These are phyloP conservation scores for Cyrtorhinus lividipennis DNA, from an alignment of 1,140 invertebrate genomes.

Conservation along the genomic window DNA sequence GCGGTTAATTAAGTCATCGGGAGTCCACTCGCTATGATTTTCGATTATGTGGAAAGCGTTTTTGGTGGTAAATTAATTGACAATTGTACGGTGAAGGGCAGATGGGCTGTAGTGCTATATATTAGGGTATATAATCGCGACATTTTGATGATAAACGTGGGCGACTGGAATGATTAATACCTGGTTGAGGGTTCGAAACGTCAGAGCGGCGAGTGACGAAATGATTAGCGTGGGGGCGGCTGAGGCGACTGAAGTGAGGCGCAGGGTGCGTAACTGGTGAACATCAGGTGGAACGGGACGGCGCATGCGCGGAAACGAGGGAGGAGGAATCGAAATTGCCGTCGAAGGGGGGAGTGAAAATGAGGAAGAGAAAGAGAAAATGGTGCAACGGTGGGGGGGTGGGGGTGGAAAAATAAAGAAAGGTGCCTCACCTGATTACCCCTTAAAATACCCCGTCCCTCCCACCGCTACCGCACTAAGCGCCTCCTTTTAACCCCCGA, in stretches of 20 bases:
- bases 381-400: neutral
- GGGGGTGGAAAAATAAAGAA: neutral
- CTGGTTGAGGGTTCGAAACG: no score
- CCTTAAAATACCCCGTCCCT: neutral
- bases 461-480: neutral
- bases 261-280: neutral
- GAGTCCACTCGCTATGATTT: no score
- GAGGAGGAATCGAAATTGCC: neutral
- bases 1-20: no score
- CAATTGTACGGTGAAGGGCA: no score
- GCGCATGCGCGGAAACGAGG: neutral
- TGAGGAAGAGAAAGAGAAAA: neutral
- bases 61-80: no score
- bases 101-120: no score
- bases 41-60: no score
- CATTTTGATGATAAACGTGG: no score
- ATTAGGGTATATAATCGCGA: no score
- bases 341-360: neutral
- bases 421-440: constrained; percentile 6
- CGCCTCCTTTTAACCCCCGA: no score
- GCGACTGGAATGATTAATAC: no score
- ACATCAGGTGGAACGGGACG: neutral
- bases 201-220: neutral
- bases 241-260: neutral
- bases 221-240: neutral